Conservation (phyloP, 2,113 vertebrate species). For the Patagioenas fasciata region DNA sequence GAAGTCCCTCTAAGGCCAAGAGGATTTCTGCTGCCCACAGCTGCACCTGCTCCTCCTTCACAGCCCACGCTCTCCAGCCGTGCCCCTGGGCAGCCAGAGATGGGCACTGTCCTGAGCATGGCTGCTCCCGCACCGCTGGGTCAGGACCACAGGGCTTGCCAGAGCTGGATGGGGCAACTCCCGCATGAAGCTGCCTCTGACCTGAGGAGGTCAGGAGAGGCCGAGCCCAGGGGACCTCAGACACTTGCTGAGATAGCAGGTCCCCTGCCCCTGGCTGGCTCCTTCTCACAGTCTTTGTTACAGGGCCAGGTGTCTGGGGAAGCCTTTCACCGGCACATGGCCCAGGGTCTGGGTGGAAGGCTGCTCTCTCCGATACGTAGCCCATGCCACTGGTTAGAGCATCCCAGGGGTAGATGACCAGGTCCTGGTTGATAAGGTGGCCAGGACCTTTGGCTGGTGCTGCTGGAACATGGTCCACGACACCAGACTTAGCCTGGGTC, state of each 20-base stretch:
- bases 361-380: background rate
- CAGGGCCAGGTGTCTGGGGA: background rate
- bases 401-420: background rate
- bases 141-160: background rate
- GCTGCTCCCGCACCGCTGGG: background rate
- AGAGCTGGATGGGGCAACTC: background rate
- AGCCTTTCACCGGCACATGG: background rate
- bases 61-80: slow-evolving; percentile 67
- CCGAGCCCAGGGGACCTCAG: background rate
- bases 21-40: slow-evolving; percentile 93
- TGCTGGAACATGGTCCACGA: background rate
- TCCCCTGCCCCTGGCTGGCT: background rate
- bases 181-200: background rate
- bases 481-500: background rate
- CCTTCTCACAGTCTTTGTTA: background rate
- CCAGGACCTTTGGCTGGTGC: background rate
- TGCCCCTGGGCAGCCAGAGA: background rate
- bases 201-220: background rate
- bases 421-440: background rate
- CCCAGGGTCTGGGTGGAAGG: background rate
- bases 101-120: background rate
- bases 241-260: background rate
- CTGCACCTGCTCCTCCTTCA: slow-evolving; percentile 84
- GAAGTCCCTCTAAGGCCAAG: slow-evolving; percentile 90
- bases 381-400: background rate